Conservation (phyloP, 2,113 vertebrate genomes). For the Echinops telfairi region DNA sequence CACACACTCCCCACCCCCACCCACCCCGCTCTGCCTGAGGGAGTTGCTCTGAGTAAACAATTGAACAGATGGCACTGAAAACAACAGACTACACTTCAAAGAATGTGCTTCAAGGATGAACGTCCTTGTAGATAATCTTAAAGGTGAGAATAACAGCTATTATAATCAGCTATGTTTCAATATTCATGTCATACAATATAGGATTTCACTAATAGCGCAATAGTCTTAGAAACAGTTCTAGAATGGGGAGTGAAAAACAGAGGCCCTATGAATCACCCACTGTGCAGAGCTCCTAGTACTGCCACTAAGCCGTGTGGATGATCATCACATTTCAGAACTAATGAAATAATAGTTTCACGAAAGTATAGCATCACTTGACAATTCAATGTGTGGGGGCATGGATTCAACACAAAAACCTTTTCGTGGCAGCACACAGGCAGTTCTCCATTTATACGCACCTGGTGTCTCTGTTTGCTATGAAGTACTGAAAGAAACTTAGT, state of each 20-base stretch:
- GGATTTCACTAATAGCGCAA: background rate
- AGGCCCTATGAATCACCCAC: background rate
- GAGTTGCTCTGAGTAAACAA: background rate
- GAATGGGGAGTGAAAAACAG: background rate
- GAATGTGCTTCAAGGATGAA: background rate
- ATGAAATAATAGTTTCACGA: slow-evolving; percentile 35
- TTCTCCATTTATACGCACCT: background rate
- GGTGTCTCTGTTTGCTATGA: slow-evolving; percentile 43
- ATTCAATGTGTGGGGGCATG: background rate
- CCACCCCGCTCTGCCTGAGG: too few species aligned
- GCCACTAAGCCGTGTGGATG: background rate
- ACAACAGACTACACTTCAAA: background rate
- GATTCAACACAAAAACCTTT: slow-evolving; percentile 2
- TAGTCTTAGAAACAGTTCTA: slow-evolving; percentile 21
- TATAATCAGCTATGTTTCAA: background rate
- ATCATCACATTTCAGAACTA: slow-evolving; percentile 27
- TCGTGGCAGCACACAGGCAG: background rate
- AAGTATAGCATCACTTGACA: background rate
- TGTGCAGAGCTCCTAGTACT: background rate
- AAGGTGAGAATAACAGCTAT: background rate
- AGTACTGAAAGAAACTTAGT: slow-evolving; percentile 10
- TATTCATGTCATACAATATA: background rate
- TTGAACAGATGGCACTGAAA: background rate
- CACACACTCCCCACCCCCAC: background rate
- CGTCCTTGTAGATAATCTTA: slow-evolving; percentile 6